Percentiles rank a stretch among this genome's conserved stretches.
These are phyloP conservation scores for Bombyx mandarina DNA, from an alignment of 1,140 invertebrate species.

Conservation along the genomic window DNA sequence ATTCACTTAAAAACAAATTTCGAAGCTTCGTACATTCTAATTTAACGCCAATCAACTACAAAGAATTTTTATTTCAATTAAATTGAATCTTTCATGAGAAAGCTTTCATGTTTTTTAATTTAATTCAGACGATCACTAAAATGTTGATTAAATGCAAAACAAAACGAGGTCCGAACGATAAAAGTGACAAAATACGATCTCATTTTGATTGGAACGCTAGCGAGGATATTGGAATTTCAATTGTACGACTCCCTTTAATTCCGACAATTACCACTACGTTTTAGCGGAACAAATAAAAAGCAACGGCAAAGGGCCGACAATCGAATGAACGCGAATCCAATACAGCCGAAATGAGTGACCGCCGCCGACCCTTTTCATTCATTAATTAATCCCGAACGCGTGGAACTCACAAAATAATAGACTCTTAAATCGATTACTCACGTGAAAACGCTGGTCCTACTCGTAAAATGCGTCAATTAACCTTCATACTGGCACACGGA, in stretches of 20 bases:
- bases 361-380: conserved; percentile 57
- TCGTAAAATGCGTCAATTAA: conserved; percentile 51
- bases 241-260: conserved; percentile 14
- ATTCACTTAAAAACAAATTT: no score
- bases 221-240: conserved; percentile 10
- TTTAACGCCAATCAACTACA: no score
- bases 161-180: conserved; percentile 4
- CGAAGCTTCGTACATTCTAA: no score
- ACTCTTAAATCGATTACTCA: conserved; percentile 59
- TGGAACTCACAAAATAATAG: conserved; percentile 53
- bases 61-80: no score
- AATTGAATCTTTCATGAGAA: no score
- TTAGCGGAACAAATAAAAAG: conserved; percentile 19
- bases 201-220: not conserved
- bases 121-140: not conserved
- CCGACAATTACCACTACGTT: conserved; percentile 12
- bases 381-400: conserved; percentile 62
- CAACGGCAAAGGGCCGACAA: conserved; percentile 15
- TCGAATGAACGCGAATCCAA: conserved; percentile 44
- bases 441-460: conserved; percentile 45
- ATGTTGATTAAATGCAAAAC: conserved; percentile 4
- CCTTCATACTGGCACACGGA: conserved; percentile 5
- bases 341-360: conserved; percentile 48
- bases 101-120: not conserved
- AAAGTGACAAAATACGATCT: conserved; percentile 7